These are phyloP conservation scores for Cephus nigrinus DNA, from an alignment of 2,888 invertebrate species.

Conservation along the genomic window DNA sequence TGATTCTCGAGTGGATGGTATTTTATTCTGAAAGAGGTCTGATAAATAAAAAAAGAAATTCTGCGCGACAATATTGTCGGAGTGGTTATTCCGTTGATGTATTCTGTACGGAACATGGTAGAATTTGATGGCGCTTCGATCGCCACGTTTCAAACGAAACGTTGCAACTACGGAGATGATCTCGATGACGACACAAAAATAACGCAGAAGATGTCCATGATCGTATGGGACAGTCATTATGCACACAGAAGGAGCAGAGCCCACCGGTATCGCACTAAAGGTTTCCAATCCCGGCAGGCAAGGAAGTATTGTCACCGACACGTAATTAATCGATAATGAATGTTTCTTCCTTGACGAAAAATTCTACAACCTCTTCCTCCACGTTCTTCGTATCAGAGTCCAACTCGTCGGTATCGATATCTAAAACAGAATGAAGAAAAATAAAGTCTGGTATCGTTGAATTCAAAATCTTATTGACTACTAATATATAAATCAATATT, in stretches of 20 bases:
- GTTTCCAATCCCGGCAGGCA: constrained; percentile 27
- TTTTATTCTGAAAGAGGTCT: constrained; percentile 18
- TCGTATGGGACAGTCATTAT: constrained; percentile 40
- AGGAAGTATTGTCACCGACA: constrained; percentile 21
- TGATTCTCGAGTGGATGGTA: constrained; percentile 1
- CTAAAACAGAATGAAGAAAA: constrained; percentile 68
- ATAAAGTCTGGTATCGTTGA: background rate
- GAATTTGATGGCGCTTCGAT: constrained; percentile 56
- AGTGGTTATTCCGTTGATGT: constrained; percentile 26
- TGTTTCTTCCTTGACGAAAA: constrained; percentile 96
- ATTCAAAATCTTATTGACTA: background rate
- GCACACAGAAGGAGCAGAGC: constrained; percentile 26
- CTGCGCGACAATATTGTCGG: constrained; percentile 19
- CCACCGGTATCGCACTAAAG: constrained; percentile 33
- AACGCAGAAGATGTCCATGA: constrained; percentile 41
- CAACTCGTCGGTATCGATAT: constrained; percentile 93
- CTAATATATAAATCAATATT: background rate
- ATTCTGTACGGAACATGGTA: constrained; percentile 66
- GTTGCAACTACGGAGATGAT: constrained; percentile 28
- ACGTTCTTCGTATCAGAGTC: constrained; percentile 87
- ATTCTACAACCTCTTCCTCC: constrained; percentile 96
- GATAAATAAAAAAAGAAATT: constrained; percentile 32
- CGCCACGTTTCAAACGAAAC: constrained; percentile 40
- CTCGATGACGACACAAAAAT: constrained; percentile 32
- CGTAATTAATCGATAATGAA: constrained; percentile 78